A percentile compares a stretch with the other conserved stretches of the same genome.
Conservation (phyloP, 2,113 vertebrate genomes). For the Odocoileus hemionus region DNA sequence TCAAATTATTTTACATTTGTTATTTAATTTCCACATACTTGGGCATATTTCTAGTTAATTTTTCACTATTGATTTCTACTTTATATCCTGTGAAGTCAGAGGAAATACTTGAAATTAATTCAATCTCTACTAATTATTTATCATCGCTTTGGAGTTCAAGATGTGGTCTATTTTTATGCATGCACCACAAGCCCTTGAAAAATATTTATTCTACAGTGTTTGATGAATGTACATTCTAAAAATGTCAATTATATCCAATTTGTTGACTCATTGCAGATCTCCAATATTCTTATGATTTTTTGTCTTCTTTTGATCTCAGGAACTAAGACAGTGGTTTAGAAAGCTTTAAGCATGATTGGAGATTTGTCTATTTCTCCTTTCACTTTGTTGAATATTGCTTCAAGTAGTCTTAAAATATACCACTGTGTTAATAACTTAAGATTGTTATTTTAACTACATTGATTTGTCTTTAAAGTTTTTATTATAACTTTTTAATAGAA, state of each 20-base stretch:
- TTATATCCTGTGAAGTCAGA: background rate
- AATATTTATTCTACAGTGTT: background rate
- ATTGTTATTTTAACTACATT: background rate
- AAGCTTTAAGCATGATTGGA: background rate
- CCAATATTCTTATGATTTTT: background rate
- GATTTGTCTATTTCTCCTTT: background rate
- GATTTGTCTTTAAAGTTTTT: background rate
- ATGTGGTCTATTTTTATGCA: background rate
- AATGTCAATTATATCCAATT: background rate
- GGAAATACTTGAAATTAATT: background rate
- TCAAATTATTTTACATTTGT: background rate
- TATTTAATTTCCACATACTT: background rate
- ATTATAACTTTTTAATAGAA: background rate
- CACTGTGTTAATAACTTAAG: background rate
- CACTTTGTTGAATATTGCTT: background rate
- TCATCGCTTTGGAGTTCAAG: background rate
- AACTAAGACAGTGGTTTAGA: background rate
- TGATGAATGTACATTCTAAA: background rate
- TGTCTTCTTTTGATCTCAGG: background rate
- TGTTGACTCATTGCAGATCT: background rate
- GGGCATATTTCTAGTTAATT: background rate
- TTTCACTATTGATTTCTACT: background rate
- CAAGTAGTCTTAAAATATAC: background rate
- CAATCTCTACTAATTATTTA: background rate
- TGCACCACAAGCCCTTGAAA: background rate